Evolutionary conservation across 2,888 invertebrate species (phyloP), one percentile per base, ranked within the genome.

Genomic region (Strigamia transsilvanica): DNA sequence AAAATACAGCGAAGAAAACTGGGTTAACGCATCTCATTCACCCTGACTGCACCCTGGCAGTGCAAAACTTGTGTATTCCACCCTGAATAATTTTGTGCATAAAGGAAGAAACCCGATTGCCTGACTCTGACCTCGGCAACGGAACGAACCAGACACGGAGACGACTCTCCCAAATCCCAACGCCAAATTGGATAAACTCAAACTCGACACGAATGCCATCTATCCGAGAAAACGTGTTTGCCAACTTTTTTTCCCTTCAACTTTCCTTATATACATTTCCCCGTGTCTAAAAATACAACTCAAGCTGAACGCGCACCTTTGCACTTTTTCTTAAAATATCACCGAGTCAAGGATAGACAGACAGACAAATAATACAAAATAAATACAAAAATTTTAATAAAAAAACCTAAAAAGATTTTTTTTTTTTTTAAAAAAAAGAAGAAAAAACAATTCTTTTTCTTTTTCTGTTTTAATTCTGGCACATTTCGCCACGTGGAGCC

Each of bases 21-120:
- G 18, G 61, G 61, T 61, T 61, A 61, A 61, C 61, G 13, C 61
- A 61, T 61, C 61, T 61, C 61, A 61, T 61, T 61, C 61, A 61
- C 61, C 61, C 61, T 61, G 61, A 61, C 61, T 61, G 61, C 61
- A 61, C 61, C 61, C 18, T 21, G 61, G 6, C 18, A 61, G 18
- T 21, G 61, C 21, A 61, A 56, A 27, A 18, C 61, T 61, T 21
- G 18, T 61, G 23, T 61, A 61, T 61, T 61, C 61, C 61, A 61
- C 61, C 61, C 61, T 23, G 61, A 61, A 61, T 61, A 61, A 61
- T 61, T 61, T 21, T 61, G 18, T n/a, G 61, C 18, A 18, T 38
- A 9, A 51, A 18, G 51, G 18, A 51, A 51, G n/a, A 51, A 51
- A 51, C 61, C 18, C 61, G 21, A 61, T 23, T 23, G 21, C 18